Conservation (phyloP, 37 sponge, comb jelly and placozoan species). For the Ephydatia muelleri region DNA sequence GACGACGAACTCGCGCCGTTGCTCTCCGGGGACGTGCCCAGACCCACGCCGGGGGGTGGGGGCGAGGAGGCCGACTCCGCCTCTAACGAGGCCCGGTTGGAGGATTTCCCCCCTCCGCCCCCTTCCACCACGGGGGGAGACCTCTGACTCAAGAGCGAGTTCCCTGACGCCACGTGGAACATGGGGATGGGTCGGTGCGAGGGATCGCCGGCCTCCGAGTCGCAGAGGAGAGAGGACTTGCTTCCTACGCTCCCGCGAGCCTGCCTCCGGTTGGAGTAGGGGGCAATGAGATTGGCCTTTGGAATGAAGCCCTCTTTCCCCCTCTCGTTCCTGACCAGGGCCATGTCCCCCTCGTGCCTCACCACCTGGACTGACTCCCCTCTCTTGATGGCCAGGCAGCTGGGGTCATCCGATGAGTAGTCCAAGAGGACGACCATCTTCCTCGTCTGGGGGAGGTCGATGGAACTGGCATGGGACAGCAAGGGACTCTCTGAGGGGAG, state of each 20-base stretch:
- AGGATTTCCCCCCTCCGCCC: background rate
- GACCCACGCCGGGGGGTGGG: background rate
- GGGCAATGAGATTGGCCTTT: conserved; percentile 39
- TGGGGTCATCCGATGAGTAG: conserved; percentile 17
- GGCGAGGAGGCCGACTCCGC: background rate
- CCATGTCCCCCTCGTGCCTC: conserved; percentile 54
- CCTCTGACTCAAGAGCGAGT: background rate
- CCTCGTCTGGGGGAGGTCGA: conserved; percentile 27
- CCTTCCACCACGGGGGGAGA: no score
- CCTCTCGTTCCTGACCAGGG: conserved; percentile 55
- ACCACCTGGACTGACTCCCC: conserved; percentile 72
- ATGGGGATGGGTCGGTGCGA: background rate
- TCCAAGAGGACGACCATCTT: conserved; percentile 63
- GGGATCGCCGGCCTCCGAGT: no score
- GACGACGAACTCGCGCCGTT: background rate
- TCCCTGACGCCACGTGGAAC: background rate
- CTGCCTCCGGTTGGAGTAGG: conserved; percentile 17
- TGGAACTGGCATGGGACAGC: conserved; percentile 26
- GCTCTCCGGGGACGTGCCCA: background rate
- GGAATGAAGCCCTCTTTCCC: conserved; percentile 72
- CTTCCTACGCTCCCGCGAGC: background rate
- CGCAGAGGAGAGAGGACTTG: background rate
- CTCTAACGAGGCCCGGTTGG: background rate
- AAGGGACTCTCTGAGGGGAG: background rate
- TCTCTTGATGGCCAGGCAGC: conserved; percentile 52